Evolutionary conservation across 2,888 invertebrate species (phyloP).

Genomic region (Merodon equestris): DNA sequence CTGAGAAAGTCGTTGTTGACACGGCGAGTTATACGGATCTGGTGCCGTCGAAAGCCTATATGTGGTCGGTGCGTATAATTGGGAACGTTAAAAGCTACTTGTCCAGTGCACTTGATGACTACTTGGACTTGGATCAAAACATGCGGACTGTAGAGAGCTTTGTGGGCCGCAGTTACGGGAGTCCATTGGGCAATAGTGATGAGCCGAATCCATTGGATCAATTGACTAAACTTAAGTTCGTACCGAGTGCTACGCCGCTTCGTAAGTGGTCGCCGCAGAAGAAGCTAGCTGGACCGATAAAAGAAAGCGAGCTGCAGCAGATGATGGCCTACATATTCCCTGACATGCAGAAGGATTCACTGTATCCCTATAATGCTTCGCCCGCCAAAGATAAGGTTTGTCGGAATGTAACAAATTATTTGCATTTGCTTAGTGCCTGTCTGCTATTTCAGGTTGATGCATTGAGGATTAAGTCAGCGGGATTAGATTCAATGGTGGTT

Average conservation of each 20-base stretch:
- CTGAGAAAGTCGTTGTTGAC: conserved; percentile 92
- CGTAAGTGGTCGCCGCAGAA: conserved; percentile 72
- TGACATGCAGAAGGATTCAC: conserved; percentile 86
- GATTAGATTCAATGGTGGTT: conserved; percentile 88
- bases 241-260: conserved; percentile 26
- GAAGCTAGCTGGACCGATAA: conserved; percentile 87
- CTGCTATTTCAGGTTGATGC: conserved; percentile 78
- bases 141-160: conserved; percentile 72
- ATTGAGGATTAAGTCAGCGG: conserved; percentile 86
- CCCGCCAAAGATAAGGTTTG: conserved; percentile 79
- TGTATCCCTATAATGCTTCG: conserved; percentile 80
- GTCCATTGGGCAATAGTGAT: conserved; percentile 80
- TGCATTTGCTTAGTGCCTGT: neutral
- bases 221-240: conserved; percentile 87
- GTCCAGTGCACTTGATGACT: conserved; percentile 86
- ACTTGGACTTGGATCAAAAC: conserved; percentile 82
- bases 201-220: conserved; percentile 82
- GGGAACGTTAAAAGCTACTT: conserved; percentile 87
- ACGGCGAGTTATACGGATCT: conserved; percentile 93
- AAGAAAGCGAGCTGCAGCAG: conserved; percentile 86
- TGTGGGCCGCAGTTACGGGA: conserved; percentile 78
- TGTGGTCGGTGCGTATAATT: conserved; percentile 86
- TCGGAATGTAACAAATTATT: neutral
- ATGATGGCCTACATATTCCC: conserved; percentile 92
- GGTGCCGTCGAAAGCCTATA: conserved; percentile 88